Base-by-base conservation (phyloP, 2,113 vertebrate species). In the Corythoichthys intestinalis region DNA sequence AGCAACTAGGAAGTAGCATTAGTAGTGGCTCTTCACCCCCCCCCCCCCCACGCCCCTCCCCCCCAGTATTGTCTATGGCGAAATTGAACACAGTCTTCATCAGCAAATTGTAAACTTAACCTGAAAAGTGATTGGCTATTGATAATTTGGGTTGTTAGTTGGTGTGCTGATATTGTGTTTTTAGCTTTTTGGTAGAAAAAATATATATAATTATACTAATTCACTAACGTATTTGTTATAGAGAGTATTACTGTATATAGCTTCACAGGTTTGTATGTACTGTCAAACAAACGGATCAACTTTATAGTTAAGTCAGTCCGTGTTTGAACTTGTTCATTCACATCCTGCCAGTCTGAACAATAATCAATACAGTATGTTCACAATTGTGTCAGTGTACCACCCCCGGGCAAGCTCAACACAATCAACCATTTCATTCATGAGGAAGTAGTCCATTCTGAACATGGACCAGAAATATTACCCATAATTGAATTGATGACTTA, bases 351-450 rank as follows among this genome's bases (percentile, higher is more conserved):
- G 67, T 71, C 66, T 67, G 65, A 65, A 52, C 15, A 12, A 68
- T 66, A 82, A 86, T 82, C 64, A 62, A 83, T 85, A 67, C 64
- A 62, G 83, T 85, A 67, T 67, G 38, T 73, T 2, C 0, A 58
- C 58, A 66, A n/a, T 7, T 54, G 53, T 66, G 39, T 67, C 67
- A 52, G n/a, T 66, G 72, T 64, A 48, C 75, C 20, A 28, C 84
- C 77, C 61, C 15, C 65, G 83, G 74, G 78, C 61, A 72, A 38
- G 37, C 34, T 15, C 79, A 65, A 80, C 77, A 82, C 48, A 83
- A 47, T 82, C 56, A 61, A 77, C 82, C 82, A 64, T 37, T 81
- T 87, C n/a, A 54, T n/a, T 34, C 54, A 57, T 37, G 54, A 57
- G 56, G 56, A 58, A 37, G 8, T 81, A 47, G 66, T 48, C 75